Percentiles rank a stretch among this genome's conserved stretches.
phyloP scores from a whole-genome alignment of 2,113 vertebrate species.

The Pseudorhombus dupliciocellatus region DNA sequence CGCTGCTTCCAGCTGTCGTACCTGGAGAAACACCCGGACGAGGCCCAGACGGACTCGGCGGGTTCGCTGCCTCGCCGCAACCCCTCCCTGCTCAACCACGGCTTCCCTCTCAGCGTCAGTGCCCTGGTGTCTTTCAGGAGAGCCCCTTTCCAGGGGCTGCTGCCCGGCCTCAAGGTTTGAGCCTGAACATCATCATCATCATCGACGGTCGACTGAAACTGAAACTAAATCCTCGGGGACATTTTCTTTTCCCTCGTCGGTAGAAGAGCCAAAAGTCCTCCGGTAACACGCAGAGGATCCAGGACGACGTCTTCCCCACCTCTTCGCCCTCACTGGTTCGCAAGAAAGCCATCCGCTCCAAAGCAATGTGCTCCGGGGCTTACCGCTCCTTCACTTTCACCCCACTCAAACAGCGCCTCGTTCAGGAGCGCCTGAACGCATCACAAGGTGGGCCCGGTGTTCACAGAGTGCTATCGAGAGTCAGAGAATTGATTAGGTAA shows the following conservation, averaged over 20 bases:
- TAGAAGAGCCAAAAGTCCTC: conserved; percentile 49
- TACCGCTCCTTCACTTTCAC: conserved; percentile 91
- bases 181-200: not conserved
- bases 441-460: conserved; percentile 80
- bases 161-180: conserved; percentile 76
- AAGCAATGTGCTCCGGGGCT: conserved; percentile 90
- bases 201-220: no score
- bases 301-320: conserved; percentile 80
- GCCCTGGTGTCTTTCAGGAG: conserved; percentile 92
- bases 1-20: conserved; percentile 94
- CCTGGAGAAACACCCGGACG: conserved; percentile 88
- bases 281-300: conserved; percentile 49
- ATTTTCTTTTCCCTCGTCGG: not conserved
- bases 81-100: conserved; percentile 85
- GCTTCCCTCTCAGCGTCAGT: conserved; percentile 90
- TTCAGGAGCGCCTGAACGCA: conserved; percentile 80
- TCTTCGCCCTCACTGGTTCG: conserved; percentile 90
- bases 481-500: conserved; percentile 82
- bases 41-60: conserved; percentile 57
- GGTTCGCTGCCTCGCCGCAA: conserved; percentile 47
- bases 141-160: conserved; percentile 79
- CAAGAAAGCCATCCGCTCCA: conserved; percentile 93
- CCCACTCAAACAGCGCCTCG: conserved; percentile 80
- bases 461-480: conserved; percentile 74
- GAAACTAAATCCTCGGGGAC: no score